A percentile compares a stretch with the other conserved stretches of the same genome.
Evolutionary conservation across 2,113 vertebrate species (phyloP).

Genomic region (Ceyx margarethae): DNA sequence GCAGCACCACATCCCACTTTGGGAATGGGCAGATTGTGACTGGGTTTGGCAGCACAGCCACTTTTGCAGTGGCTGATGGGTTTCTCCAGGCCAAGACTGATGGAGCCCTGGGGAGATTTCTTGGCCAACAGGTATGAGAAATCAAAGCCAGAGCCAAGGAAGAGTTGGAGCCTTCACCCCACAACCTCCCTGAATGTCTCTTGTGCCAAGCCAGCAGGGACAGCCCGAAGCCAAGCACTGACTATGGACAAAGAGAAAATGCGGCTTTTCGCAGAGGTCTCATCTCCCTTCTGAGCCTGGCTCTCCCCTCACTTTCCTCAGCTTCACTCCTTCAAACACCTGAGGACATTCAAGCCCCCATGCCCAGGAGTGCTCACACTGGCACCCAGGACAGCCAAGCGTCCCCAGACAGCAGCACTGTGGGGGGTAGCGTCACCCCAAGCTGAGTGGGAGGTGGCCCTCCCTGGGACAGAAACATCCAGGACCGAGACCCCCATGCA

Average conservation of each 20-base stretch:
- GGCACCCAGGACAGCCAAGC: background rate
- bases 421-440: accelerated
- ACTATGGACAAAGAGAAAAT: background rate
- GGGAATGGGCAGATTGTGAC: background rate
- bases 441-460: background rate
- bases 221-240: background rate
- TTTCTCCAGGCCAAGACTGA: background rate
- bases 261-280: background rate
- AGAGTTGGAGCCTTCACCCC: background rate
- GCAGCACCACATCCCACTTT: background rate
- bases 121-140: background rate
- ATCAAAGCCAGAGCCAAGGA: background rate
- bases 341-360: background rate
- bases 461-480: background rate
- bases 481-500: accelerated
- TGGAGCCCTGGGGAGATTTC: background rate
- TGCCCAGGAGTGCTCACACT: background rate
- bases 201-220: background rate
- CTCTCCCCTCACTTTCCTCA: background rate
- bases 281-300: background rate
- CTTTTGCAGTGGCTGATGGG: background rate
- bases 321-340: accelerated
- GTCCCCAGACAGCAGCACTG: background rate
- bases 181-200: background rate
- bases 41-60: background rate